Evolutionary conservation across 1,140 invertebrate species (phyloP).

Genomic region (Cardiocondyla obscurior): DNA sequence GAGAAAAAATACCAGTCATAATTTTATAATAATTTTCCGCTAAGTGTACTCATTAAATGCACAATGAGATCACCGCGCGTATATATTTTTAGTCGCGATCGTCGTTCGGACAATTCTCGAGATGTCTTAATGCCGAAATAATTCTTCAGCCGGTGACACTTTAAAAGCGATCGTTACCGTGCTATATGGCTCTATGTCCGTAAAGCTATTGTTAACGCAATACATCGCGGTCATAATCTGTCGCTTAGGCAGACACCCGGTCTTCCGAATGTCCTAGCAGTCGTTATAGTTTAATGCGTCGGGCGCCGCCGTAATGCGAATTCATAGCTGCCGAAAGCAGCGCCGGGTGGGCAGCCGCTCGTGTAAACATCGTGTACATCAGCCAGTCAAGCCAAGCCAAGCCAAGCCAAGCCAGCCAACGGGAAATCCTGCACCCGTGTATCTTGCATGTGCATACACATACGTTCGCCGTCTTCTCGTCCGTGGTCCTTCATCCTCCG

Average conservation of each 20-base stretch:
- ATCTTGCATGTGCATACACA: neutral
- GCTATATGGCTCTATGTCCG: neutral
- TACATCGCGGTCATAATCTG: neutral
- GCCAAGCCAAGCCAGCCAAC: too few species aligned
- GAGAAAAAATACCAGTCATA: neutral
- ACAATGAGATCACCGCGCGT: neutral
- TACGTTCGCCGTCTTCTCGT: conserved; percentile 29
- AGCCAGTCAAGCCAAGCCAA: conserved; percentile 16
- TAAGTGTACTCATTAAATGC: neutral
- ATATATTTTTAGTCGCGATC: neutral
- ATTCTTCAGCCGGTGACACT: neutral
- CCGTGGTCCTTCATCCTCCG: neutral
- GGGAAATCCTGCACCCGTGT: conserved; percentile 66
- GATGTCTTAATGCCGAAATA: neutral
- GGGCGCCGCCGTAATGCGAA: conserved; percentile 76
- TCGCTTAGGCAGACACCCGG: conserved; percentile 55
- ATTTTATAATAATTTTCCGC: neutral
- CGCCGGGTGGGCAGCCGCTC: conserved; percentile 67
- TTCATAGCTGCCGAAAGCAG: conserved; percentile 73
- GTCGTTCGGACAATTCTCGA: neutral
- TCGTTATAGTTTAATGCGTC: conserved; percentile 80
- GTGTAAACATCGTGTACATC: conserved; percentile 75
- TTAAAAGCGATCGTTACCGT: conserved; percentile 8
- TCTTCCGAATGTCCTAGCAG: conserved; percentile 70
- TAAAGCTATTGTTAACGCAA: neutral